These are phyloP conservation scores for Acropternis orthonyx DNA, from an alignment of 2,797 vertebrate genomes.

Conservation along the genomic window DNA sequence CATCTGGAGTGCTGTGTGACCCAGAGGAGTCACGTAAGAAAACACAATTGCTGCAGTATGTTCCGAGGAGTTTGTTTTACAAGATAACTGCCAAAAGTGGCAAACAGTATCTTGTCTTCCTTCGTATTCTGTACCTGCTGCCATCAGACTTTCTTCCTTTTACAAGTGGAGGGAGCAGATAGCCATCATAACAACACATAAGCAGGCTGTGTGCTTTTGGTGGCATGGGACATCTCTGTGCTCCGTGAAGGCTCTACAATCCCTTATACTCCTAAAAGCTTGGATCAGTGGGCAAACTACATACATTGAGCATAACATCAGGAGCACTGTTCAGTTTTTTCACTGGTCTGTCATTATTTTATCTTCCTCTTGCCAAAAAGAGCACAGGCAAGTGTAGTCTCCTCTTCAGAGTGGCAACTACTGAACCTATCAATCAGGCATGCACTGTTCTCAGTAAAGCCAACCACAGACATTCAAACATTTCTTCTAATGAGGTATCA, in stretches of 20 bases:
- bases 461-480: neutral
- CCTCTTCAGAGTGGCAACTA: neutral
- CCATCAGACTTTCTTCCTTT: neutral
- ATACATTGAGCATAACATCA: neutral
- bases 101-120: neutral
- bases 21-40: rapidly evolving
- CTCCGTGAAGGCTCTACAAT: neutral
- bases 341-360: neutral
- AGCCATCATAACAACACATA: rapidly evolving
- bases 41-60: neutral
- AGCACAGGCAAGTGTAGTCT: neutral
- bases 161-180: neutral
- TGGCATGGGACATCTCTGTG: neutral
- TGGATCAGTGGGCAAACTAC: neutral
- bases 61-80: neutral
- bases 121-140: neutral
- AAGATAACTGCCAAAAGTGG: neutral
- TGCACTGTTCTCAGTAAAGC: neutral
- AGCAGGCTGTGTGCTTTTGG: neutral
- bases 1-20: neutral
- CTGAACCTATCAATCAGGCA: neutral
- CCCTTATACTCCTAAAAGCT: neutral
- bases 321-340: neutral
- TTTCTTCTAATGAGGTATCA: neutral
- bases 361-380: neutral